A percentile compares a stretch with the other conserved stretches of the same genome.
Evolutionary conservation across 1,140 invertebrate species (phyloP).

Genomic region (Reticulitermes speratus): DNA sequence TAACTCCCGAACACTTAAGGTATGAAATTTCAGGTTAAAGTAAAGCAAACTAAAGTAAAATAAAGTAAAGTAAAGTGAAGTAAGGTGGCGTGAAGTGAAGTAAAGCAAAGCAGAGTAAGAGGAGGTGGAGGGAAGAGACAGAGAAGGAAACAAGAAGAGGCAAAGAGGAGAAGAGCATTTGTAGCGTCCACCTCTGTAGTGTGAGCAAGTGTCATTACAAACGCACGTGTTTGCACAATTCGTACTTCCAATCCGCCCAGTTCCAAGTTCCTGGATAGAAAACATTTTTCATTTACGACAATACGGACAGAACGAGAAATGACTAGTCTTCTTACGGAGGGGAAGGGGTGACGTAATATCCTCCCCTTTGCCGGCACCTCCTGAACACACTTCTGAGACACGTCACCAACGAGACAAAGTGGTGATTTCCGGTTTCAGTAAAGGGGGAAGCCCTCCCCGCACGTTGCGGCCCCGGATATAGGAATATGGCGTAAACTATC

Average conservation of each 20-base stretch:
- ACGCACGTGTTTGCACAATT: no score
- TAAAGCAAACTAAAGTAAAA: no score
- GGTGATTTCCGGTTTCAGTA: constrained; percentile 22
- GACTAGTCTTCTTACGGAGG: background rate
- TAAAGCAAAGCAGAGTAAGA: no score
- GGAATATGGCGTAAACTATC: background rate
- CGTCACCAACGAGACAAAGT: constrained; percentile 27
- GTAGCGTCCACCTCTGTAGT: no score
- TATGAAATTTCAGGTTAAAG: no score
- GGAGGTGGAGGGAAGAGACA: no score
- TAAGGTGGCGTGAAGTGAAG: no score
- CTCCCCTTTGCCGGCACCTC: background rate
- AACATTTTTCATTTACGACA: background rate
- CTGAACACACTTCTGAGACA: background rate
- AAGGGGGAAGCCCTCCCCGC: background rate
- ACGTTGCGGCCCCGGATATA: background rate
- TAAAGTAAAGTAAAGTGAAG: no score
- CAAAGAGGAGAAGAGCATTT: no score
- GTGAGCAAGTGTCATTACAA: no score
- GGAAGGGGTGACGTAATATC: background rate
- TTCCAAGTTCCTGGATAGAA: background rate
- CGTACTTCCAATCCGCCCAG: background rate
- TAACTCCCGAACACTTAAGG: no score
- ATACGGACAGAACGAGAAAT: background rate
- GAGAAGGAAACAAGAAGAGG: no score